phyloP scores from a whole-genome alignment of 2,888 invertebrate species.

The Trachelus tabidus region DNA sequence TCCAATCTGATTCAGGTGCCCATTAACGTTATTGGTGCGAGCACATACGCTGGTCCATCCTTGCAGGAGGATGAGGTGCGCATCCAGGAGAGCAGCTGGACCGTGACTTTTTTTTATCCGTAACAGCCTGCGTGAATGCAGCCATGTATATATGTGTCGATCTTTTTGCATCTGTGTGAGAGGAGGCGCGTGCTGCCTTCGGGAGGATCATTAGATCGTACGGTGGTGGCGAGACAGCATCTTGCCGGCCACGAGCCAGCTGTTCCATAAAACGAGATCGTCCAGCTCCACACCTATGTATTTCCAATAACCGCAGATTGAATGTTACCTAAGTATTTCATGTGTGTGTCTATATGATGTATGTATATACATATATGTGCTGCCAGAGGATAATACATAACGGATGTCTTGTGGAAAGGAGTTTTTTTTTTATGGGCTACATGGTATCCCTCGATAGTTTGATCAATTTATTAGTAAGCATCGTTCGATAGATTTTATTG shows the following conservation, averaged over 20 bases:
- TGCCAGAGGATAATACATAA: background rate
- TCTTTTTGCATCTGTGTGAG: conserved; percentile 4
- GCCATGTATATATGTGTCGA: background rate
- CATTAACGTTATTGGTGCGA: background rate
- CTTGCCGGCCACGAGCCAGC: conserved; percentile 22
- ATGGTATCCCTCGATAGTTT: background rate
- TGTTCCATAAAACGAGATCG: conserved; percentile 17
- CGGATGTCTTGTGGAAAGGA: background rate
- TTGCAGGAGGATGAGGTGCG: background rate
- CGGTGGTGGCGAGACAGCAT: conserved; percentile 17
- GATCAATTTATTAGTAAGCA: background rate
- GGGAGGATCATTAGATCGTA: conserved; percentile 25
- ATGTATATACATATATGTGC: background rate
- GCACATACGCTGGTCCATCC: background rate
- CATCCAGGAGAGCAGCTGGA: conserved; percentile 30
- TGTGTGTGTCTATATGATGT: background rate
- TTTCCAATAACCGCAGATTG: conserved; percentile 1
- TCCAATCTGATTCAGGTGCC: background rate
- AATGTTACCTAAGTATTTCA: background rate
- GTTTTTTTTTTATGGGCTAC: background rate
- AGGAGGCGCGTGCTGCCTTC: conserved; percentile 35
- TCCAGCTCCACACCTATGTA: background rate
- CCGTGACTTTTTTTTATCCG: conserved; percentile 32
- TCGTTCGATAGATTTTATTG: background rate
- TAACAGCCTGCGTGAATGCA: conserved; percentile 15